Conservation (phyloP, 64 coral and sea anemone genomes). For the Astreopora myriophthalma region DNA sequence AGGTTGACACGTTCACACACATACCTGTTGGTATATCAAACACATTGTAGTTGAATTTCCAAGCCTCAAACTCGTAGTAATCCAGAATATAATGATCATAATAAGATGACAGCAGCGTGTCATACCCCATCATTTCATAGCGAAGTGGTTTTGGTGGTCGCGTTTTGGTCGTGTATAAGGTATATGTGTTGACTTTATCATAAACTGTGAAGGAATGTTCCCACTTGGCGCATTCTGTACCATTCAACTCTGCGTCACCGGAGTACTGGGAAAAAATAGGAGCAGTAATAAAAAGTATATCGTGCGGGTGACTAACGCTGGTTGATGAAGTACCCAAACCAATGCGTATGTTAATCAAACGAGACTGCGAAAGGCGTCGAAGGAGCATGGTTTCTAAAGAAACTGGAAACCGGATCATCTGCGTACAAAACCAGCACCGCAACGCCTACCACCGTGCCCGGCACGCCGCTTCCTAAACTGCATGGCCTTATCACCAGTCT, state of each 20-base stretch:
- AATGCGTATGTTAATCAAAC: too few relatives aligned
- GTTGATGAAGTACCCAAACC: too few relatives aligned
- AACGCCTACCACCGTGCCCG: too few relatives aligned
- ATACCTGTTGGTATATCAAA: constrained; percentile 95
- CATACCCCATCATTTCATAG: constrained; percentile 99
- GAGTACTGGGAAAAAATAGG: constrained; percentile 54
- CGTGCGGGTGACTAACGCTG: too few relatives aligned
- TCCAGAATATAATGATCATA: constrained; percentile 99
- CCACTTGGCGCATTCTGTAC: constrained; percentile 74
- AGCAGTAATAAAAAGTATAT: neutral
- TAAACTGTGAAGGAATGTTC: constrained; percentile 92
- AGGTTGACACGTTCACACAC: neutral
- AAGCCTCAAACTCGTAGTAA: constrained; percentile 77
- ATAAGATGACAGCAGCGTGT: constrained; percentile 96
- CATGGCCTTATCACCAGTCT: too few relatives aligned
- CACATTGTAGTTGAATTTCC: constrained; percentile 68
- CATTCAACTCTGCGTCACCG: constrained; percentile 62
- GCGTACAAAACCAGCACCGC: too few relatives aligned
- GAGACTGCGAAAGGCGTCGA: too few relatives aligned
- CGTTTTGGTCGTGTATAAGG: constrained; percentile 77
- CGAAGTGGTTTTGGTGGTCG: constrained; percentile 71
- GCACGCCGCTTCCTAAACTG: too few relatives aligned
- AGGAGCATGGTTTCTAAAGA: too few relatives aligned
- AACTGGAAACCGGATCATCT: too few relatives aligned
- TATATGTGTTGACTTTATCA: constrained; percentile 95